Evolutionary conservation across 2,888 invertebrate genomes (phyloP).

Genomic region (Drosophila monieri): DNA sequence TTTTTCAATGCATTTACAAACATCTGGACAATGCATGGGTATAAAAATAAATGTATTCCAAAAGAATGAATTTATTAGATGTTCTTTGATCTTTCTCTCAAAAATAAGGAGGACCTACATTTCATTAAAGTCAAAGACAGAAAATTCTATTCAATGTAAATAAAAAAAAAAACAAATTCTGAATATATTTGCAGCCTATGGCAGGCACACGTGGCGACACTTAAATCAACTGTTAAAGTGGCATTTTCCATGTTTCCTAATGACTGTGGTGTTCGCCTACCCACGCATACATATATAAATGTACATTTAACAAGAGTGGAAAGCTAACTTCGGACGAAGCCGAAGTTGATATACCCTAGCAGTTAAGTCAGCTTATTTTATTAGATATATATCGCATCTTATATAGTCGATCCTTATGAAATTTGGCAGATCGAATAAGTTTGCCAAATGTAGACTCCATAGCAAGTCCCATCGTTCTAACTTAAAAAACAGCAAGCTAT

Average conservation of each 20-base stretch:
- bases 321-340: no score
- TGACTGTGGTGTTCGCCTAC: constrained; percentile 15
- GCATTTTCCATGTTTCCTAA: constrained; percentile 59
- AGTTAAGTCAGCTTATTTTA: no score
- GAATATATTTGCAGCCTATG: constrained; percentile 36
- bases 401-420: no score
- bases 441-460: no score
- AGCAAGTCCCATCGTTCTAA: no score
- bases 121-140: constrained; percentile 12
- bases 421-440: no score
- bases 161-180: constrained; percentile 27
- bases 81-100: constrained; percentile 39
- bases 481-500: no score
- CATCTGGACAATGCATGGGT: not conserved
- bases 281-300: not conserved
- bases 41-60: not conserved
- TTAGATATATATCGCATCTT: no score
- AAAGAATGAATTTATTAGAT: constrained; percentile 16
- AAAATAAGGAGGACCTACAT: constrained; percentile 26
- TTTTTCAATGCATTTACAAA: no score
- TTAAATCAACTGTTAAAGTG: constrained; percentile 56
- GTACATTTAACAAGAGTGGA: no score
- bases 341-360: no score
- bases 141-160: constrained; percentile 11
- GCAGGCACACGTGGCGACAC: constrained; percentile 60